These are phyloP conservation scores for Hippolais icterina DNA, from an alignment of 2,113 vertebrate genomes.

Conservation along the genomic window DNA sequence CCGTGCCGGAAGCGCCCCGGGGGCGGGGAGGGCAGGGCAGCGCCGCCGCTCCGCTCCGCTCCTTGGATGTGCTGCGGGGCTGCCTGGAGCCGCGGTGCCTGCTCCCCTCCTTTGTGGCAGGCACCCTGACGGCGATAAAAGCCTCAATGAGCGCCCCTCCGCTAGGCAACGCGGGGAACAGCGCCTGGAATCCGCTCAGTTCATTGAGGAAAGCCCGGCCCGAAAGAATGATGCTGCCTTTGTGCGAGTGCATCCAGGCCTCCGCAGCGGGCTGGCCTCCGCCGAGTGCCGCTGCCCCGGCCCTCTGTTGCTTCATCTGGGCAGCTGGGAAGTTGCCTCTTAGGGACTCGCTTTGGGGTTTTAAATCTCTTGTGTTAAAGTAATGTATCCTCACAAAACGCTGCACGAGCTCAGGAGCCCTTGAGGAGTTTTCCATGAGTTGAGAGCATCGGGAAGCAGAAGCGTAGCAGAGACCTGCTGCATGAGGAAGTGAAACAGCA, in stretches of 20 bases:
- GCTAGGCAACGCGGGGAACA: conserved; percentile 72
- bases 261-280: background rate
- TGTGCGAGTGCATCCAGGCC: conserved; percentile 67
- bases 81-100: background rate
- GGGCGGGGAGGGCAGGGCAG: background rate
- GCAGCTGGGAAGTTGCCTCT: background rate
- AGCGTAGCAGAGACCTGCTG: background rate
- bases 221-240: conserved; percentile 62
- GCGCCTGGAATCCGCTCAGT: conserved; percentile 73
- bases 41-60: too few species aligned
- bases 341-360: background rate
- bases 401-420: background rate
- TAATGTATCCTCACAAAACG: background rate
- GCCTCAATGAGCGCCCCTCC: conserved; percentile 51
- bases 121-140: conserved; percentile 29
- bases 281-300: background rate
- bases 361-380: conserved; percentile 16
- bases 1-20: background rate
- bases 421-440: background rate
- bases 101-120: conserved; percentile 36
- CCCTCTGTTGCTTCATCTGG: background rate
- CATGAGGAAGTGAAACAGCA: background rate
- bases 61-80: conserved; percentile 44
- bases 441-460: background rate
- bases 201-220: conserved; percentile 74